Base-by-base conservation (phyloP, 2,797 vertebrate genomes). In the Holocentrus rufus region DNA sequence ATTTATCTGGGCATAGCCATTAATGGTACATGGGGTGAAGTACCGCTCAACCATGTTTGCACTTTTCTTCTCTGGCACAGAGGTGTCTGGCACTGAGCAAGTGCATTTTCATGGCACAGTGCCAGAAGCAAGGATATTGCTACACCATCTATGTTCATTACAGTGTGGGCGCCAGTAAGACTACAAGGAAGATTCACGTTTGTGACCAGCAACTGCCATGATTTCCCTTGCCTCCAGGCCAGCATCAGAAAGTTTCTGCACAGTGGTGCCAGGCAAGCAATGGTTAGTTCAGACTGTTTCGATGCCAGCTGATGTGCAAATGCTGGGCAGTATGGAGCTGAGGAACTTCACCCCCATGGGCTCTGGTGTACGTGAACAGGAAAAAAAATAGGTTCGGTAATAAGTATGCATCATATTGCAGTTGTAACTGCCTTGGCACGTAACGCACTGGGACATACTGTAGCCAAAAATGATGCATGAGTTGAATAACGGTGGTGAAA, bases 341-440 rank as follows among this genome's bases (percentile, higher is more conserved):
- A 57, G 54, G 36, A 23, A 36, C 14, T 69, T 47, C 4, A 69
- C 9, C 17, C 65, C 65, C 54, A 58, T 69, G 10, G 54, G 53
- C 36, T 67, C 65, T 50, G 14, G 65, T 56, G 42, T 67, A 67
- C 65, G 22, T 47, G 18, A 46, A 22, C 3, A 17, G 22, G 23
- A 44, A 25, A 46, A 1, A 62, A 62, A 46, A 27, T 27, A 4
- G 25, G 25, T 27, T 27, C 25, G 2, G 25, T 27, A 25, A 46
- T 17, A 62, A 47, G 44, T 23, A 25, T 44, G 2, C n/a, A 14
- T 44, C 7, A 46, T 46, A 23, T 47, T 47, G 7, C 13, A 62
- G 36, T 62, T 14, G 22, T 36, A 42, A 50, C 5, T 27, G 25
- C 25, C 25, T 27, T 27, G 25, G 25, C 25, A 27, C 25, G 4